These are phyloP conservation scores for Spisula solida DNA, from an alignment of 2,888 invertebrate species.

Conservation along the genomic window DNA sequence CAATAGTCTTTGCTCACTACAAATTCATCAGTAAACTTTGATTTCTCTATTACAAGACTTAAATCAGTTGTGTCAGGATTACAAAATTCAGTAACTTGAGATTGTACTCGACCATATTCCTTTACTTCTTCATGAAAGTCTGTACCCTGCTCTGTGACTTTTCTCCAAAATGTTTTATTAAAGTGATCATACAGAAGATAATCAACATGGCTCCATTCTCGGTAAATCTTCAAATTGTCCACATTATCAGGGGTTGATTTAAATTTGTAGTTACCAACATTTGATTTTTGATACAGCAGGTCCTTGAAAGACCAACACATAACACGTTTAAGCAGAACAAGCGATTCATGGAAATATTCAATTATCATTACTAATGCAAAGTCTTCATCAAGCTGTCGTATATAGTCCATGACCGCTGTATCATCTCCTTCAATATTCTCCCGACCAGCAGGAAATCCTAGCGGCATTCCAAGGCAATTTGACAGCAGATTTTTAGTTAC, in stretches of 20 bases:
- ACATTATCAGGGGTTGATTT: constrained; percentile 49
- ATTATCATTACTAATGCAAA: constrained; percentile 85
- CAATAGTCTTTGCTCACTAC: constrained; percentile 73
- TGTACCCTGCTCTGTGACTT: constrained; percentile 71
- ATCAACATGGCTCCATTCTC: constrained; percentile 82
- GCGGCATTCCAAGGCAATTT: constrained; percentile 84
- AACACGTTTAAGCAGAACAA: constrained; percentile 84
- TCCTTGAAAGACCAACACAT: constrained; percentile 86
- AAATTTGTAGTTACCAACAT: constrained; percentile 72
- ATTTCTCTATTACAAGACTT: constrained; percentile 57
- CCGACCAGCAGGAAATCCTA: constrained; percentile 81
- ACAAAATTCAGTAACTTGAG: constrained; percentile 59
- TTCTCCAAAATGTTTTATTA: constrained; percentile 83
- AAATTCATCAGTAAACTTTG: constrained; percentile 71
- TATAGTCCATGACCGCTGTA: constrained; percentile 73
- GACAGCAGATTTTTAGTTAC: constrained; percentile 84
- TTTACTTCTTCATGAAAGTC: constrained; percentile 79
- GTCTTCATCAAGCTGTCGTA: constrained; percentile 77
- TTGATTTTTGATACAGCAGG: constrained; percentile 81
- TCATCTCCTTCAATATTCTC: constrained; percentile 73
- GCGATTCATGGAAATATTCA: constrained; percentile 86
- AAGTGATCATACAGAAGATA: constrained; percentile 84
- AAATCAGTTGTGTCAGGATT: constrained; percentile 4
- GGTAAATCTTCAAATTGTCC: constrained; percentile 74
- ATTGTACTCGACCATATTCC: constrained; percentile 68